These are phyloP conservation scores for Panulirus ornatus DNA, from an alignment of 1,140 invertebrate species.

Conservation along the genomic window DNA sequence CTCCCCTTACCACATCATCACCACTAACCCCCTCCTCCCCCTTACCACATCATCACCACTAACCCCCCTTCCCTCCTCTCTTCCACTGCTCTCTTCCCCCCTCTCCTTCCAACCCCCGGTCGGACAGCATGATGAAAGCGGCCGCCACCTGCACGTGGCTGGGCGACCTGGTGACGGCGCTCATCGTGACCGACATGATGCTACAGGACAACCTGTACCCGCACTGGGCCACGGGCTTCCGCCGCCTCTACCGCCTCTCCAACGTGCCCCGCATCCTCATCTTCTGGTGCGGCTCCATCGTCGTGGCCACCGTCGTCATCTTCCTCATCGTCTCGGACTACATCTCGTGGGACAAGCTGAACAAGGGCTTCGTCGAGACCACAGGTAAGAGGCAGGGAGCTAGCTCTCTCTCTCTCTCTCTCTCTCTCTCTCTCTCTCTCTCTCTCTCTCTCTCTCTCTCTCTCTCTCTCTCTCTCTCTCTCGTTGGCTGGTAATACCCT, in stretches of 20 bases:
- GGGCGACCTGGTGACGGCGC: slow-evolving; percentile 81
- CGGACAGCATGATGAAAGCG: slow-evolving; percentile 81
- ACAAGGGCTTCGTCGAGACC: slow-evolving; percentile 80
- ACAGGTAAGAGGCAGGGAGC: slow-evolving; percentile 77
- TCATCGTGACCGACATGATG: slow-evolving; percentile 82
- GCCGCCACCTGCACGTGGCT: slow-evolving; percentile 82
- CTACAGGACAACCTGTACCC: slow-evolving; percentile 82
- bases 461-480: background rate
- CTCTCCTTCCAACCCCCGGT: background rate
- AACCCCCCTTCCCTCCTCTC: too few species aligned
- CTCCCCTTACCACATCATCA: too few species aligned
- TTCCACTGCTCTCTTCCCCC: background rate
- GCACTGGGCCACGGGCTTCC: slow-evolving; percentile 78
- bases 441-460: background rate
- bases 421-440: background rate
- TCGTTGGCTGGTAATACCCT: background rate
- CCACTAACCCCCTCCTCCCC: too few species aligned
- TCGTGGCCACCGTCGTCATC: slow-evolving; percentile 80
- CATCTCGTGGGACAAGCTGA: slow-evolving; percentile 81
- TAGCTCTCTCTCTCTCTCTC: too few species aligned
- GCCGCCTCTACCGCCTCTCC: slow-evolving; percentile 79
- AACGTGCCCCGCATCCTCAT: slow-evolving; percentile 80
- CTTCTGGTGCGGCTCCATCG: slow-evolving; percentile 80
- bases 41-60: background rate
- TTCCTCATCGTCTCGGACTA: slow-evolving; percentile 81